Evolutionary conservation across 2,888 invertebrate species (phyloP), one percentile per base, ranked within the genome.

Genomic region (Pseudococcus longispinus): DNA sequence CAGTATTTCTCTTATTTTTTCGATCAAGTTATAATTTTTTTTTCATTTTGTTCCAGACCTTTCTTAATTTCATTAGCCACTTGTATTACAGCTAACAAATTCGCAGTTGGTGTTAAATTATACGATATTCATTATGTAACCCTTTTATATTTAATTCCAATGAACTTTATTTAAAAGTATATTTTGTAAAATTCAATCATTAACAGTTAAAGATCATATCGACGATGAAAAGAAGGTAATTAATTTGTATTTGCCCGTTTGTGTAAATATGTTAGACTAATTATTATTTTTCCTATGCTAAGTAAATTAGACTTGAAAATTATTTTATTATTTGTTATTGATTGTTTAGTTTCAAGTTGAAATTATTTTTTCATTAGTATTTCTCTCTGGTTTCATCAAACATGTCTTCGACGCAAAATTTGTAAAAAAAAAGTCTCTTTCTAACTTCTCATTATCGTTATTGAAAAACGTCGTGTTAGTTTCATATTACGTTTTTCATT

Each of bases 51-150:
- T 84, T 84, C 37, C 65, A 84, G 84, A 84, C 65, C 84, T 84
- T 84, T 84, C 84, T 65, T 84, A 84, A 84, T 37, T 84, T 84
- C 42, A 84, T 84, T 42, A 42, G 55, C 84, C 42, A 80, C 42
- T 80, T 80, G 37, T 80, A 80, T 42, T 80, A 80, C 77, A 80
- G 77, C 77, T 80, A 80, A 80, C 77, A 42, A 80, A 80, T 80
- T 80, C 42, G 77, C 77, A 42, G 77, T 80, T 80, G 77, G 77
- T 80, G 77, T 80, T 80, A 80, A 80, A 80, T 80, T 80, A 74
- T 80, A 80, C 77, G 77, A 80, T 80, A 80, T 80, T 80, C 77
- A 80, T 80, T 80, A 80, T 80, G 77, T 80, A 80, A 80, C 77
- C 77, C 20, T 80, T 80, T 80, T 80, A 80, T 80, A 23, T 80